Conservation (phyloP, 2,797 vertebrate genomes). For the Danio jaintianensis region DNA sequence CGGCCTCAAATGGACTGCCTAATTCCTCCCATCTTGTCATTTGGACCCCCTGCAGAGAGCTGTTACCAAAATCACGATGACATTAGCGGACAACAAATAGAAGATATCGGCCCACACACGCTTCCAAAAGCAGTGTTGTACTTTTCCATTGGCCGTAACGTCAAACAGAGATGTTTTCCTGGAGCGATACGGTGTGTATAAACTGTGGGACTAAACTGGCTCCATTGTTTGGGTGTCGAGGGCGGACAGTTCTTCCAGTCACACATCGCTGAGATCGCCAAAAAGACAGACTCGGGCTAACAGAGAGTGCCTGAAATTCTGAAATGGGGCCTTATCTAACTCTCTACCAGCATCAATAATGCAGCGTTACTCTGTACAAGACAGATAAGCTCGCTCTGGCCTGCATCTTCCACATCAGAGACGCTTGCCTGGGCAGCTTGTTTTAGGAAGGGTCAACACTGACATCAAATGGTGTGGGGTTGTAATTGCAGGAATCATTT, state of each 20-base stretch:
- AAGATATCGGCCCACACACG: conserved; percentile 45
- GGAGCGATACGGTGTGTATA: conserved; percentile 53
- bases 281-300: conserved; percentile 43
- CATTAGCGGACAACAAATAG: conserved; percentile 35
- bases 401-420: conserved; percentile 27
- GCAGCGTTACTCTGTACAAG: conserved; percentile 49
- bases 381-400: conserved; percentile 40
- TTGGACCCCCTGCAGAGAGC: conserved; percentile 64
- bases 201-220: conserved; percentile 51
- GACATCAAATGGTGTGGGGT: conserved; percentile 71
- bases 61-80: conserved; percentile 66
- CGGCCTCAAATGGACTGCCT: conserved; percentile 58
- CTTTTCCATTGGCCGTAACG: conserved; percentile 65
- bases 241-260: conserved; percentile 47
- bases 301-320: conserved; percentile 49
- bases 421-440: neutral
- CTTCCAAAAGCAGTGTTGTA: conserved; percentile 57
- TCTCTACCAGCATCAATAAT: conserved; percentile 55
- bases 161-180: conserved; percentile 59
- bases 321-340: conserved; percentile 54
- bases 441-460: conserved; percentile 70
- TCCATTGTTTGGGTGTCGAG: conserved; percentile 48
- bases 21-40: conserved; percentile 66
- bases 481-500: conserved; percentile 44
- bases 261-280: conserved; percentile 44